Percentiles rank a stretch among this genome's conserved stretches.
These are phyloP conservation scores for Capreolus pygargus DNA, from an alignment of 2,113 vertebrate genomes.

Conservation along the genomic window DNA sequence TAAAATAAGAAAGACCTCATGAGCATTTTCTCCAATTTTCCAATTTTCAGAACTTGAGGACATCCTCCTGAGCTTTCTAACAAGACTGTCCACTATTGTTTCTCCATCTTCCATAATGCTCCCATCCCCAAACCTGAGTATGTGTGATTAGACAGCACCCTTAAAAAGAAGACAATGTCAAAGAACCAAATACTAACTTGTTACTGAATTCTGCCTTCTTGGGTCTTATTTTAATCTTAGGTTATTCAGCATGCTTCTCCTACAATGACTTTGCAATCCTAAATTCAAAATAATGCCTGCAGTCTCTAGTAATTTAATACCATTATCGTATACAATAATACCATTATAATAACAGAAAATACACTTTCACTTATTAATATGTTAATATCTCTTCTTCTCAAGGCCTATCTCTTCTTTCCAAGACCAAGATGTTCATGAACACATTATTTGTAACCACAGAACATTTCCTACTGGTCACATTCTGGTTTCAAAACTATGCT, in stretches of 20 bases:
- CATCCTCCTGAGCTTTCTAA: background rate
- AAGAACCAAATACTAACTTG: background rate
- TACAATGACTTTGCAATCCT: background rate
- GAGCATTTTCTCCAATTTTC: background rate
- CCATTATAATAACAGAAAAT: background rate
- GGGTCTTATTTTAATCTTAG: slow-evolving; percentile 2
- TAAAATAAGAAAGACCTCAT: slow-evolving; percentile 27
- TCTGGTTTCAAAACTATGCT: background rate
- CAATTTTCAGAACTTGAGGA: background rate
- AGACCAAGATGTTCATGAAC: background rate
- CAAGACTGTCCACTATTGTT: background rate
- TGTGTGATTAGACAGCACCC: background rate
- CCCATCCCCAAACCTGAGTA: background rate
- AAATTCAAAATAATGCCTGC: slow-evolving; percentile 33
- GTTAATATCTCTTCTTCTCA: background rate
- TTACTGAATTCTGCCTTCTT: background rate
- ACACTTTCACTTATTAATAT: background rate
- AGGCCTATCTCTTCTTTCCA: background rate
- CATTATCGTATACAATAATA: background rate
- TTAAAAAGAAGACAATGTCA: background rate
- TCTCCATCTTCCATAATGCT: background rate
- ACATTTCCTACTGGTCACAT: background rate
- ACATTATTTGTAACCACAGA: background rate
- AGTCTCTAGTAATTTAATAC: background rate
- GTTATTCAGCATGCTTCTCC: background rate